Percentiles rank a stretch among this genome's conserved stretches.
Conservation (phyloP, 2,797 vertebrate species). For the Sebastes itinus region DNA sequence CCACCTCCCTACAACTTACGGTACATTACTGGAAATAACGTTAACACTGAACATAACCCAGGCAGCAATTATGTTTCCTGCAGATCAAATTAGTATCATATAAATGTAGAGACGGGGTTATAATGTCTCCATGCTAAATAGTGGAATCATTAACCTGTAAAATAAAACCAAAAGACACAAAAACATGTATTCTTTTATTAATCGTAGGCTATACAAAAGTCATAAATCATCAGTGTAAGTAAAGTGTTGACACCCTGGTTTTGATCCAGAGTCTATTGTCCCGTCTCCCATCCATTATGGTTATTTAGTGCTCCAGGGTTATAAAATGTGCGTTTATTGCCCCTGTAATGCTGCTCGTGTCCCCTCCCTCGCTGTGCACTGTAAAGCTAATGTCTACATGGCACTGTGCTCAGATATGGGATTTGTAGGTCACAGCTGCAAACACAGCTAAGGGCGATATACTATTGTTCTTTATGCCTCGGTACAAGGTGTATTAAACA, state of each 20-base stretch:
- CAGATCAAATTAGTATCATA: neutral
- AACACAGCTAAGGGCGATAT: constrained; percentile 60
- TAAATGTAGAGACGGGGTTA: neutral
- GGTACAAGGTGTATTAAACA: constrained; percentile 75
- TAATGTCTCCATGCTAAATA: neutral
- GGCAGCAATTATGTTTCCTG: neutral
- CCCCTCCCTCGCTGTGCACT: constrained; percentile 3
- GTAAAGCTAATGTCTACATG: constrained; percentile 54
- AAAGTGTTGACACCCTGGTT: neutral
- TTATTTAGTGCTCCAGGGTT: constrained; percentile 18
- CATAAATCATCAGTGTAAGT: neutral
- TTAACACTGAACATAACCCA: neutral
- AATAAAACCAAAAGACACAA: neutral
- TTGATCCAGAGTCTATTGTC: neutral
- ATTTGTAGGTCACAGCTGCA: constrained; percentile 75
- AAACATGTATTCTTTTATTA: neutral
- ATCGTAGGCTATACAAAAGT: neutral
- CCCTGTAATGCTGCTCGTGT: neutral
- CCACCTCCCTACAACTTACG: too few species aligned
- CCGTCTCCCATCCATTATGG: neutral
- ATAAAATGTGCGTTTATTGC: constrained; percentile 15
- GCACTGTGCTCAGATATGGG: constrained; percentile 56
- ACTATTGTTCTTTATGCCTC: constrained; percentile 63
- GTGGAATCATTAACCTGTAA: neutral
- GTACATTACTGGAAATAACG: neutral